These are phyloP conservation scores for Chunga burmeisteri DNA, from an alignment of 2,113 vertebrate species.

Conservation along the genomic window DNA sequence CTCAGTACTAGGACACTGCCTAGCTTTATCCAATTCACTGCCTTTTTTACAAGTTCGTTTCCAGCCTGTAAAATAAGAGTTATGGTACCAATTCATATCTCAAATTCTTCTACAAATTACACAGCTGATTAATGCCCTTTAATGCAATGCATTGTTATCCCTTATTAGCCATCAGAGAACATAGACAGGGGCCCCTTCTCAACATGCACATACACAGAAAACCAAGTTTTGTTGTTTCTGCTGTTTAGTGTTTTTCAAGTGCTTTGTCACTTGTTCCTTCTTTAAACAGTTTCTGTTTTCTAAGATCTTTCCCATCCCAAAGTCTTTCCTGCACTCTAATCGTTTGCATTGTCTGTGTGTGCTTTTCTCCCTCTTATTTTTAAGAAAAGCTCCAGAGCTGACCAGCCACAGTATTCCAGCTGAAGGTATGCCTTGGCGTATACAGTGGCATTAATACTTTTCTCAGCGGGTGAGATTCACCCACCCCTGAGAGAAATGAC, in stretches of 20 bases:
- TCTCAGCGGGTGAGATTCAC: slow-evolving; percentile 30
- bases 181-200: neutral
- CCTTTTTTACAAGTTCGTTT: neutral
- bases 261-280: neutral
- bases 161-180: neutral
- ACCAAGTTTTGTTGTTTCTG: neutral
- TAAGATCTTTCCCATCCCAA: neutral
- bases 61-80: neutral
- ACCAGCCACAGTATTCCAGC: neutral
- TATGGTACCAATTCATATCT: neutral
- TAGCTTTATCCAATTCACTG: neutral
- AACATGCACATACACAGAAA: rapidly evolving
- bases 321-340: neutral
- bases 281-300: neutral
- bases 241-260: neutral
- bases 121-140: neutral
- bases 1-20: neutral
- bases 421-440: neutral
- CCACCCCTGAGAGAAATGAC: slow-evolving; percentile 31
- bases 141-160: neutral
- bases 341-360: neutral
- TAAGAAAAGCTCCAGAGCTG: neutral
- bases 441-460: slow-evolving; percentile 14
- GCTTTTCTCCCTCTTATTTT: neutral
- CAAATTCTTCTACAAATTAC: neutral